These are phyloP conservation scores for Plagiodera versicolora DNA, from an alignment of 2,888 invertebrate genomes.

Conservation along the genomic window DNA sequence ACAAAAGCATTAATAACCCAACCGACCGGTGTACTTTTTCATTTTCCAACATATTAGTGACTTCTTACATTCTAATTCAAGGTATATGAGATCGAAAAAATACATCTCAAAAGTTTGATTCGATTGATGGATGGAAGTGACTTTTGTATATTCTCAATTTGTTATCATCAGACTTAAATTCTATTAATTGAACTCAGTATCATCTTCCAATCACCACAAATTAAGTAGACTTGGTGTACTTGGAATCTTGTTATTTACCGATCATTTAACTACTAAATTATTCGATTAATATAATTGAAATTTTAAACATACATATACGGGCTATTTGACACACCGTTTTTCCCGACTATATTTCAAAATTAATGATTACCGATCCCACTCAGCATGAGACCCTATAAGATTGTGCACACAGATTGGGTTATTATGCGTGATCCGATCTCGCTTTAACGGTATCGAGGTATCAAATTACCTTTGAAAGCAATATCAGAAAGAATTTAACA, in stretches of 20 bases:
- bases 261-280: conserved; percentile 15
- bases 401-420: conserved; percentile 20
- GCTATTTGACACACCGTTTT: conserved; percentile 29
- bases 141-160: background rate
- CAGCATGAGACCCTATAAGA: conserved; percentile 20
- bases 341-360: conserved; percentile 30
- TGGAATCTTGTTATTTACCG: conserved; percentile 3
- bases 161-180: background rate
- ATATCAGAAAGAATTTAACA: too few species aligned
- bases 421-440: conserved; percentile 12
- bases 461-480: background rate
- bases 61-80: too few species aligned
- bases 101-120: too few species aligned
- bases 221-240: background rate
- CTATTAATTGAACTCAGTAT: background rate
- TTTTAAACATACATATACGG: conserved; percentile 25
- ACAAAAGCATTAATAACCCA: too few species aligned
- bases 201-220: background rate
- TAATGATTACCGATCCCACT: conserved; percentile 29
- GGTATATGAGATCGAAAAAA: too few species aligned
- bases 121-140: too few species aligned
- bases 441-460: conserved; percentile 12
- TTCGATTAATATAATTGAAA: conserved; percentile 31
- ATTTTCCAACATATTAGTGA: too few species aligned
- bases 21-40: too few species aligned